Percentiles rank a stretch among this genome's conserved stretches.
Conservation (phyloP, 1,140 invertebrate genomes). For the Chelonus insularis region DNA sequence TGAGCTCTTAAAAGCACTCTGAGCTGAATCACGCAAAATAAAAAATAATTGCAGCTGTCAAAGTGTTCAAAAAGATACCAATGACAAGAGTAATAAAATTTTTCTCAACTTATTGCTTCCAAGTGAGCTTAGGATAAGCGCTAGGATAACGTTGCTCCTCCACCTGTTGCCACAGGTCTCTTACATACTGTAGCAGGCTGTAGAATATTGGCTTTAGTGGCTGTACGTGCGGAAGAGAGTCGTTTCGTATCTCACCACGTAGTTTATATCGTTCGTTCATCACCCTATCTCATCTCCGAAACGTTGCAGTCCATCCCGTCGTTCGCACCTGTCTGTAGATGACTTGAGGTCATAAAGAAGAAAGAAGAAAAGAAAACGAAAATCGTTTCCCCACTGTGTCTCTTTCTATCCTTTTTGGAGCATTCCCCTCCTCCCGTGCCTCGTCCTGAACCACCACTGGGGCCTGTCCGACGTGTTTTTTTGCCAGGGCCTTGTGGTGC, state of each 20-base stretch:
- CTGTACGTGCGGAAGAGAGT: conserved; percentile 11
- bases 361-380: not conserved
- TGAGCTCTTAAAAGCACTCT: too few relatives aligned
- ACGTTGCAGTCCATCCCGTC: not conserved
- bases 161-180: conserved; percentile 57
- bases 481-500: conserved; percentile 42
- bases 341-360: conserved; percentile 13
- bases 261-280: conserved; percentile 23
- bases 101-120: too few relatives aligned
- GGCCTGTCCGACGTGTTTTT: conserved; percentile 56
- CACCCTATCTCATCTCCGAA: not conserved
- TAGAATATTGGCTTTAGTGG: not conserved
- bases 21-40: too few relatives aligned
- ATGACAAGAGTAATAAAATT: too few relatives aligned
- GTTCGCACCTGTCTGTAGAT: conserved; percentile 13
- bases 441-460: conserved; percentile 11
- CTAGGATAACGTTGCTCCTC: conserved; percentile 52
- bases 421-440: conserved; percentile 16
- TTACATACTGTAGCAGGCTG: conserved; percentile 39
- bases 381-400: not conserved
- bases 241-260: conserved; percentile 9
- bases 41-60: too few relatives aligned
- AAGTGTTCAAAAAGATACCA: too few relatives aligned
- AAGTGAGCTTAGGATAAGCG: conserved; percentile 53
- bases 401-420: conserved; percentile 22